A percentile compares a stretch with the other conserved stretches of the same genome.
These are phyloP conservation scores for Cottus gobio DNA, from an alignment of 2,113 vertebrate genomes.

Conservation along the genomic window DNA sequence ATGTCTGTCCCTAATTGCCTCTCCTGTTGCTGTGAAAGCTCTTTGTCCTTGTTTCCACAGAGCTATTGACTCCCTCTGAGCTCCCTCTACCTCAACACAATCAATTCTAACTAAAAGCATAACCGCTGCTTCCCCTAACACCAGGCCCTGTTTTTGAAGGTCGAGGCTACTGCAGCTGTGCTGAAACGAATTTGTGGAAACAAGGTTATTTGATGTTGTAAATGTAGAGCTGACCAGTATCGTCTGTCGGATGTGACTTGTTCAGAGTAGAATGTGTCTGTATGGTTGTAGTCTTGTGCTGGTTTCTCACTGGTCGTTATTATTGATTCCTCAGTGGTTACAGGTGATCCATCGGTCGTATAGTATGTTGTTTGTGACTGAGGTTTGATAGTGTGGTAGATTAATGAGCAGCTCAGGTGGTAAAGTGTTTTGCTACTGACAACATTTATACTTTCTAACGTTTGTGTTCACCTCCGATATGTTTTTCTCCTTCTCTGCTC, in stretches of 20 bases:
- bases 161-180: conserved; percentile 32
- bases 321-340: conserved; percentile 25
- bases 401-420: conserved; percentile 10
- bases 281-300: conserved; percentile 50
- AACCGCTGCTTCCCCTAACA: conserved; percentile 25
- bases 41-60: conserved; percentile 80
- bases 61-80: conserved; percentile 37
- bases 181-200: conserved; percentile 76
- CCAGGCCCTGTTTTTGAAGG: conserved; percentile 9
- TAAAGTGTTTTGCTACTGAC: background rate
- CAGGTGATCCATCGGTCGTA: conserved; percentile 13
- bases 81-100: conserved; percentile 30
- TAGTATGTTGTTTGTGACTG: background rate
- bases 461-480: conserved; percentile 22
- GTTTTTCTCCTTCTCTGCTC: conserved; percentile 41
- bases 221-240: conserved; percentile 49
- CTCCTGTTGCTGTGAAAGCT: conserved; percentile 41
- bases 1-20: conserved; percentile 49
- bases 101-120: conserved; percentile 21
- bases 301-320: conserved; percentile 36
- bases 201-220: conserved; percentile 73
- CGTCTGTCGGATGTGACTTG: conserved; percentile 55
- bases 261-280: conserved; percentile 59
- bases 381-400: conserved; percentile 28
- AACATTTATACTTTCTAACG: background rate